Evolutionary conservation across 2,113 vertebrate species (phyloP), one percentile per base, ranked within the genome.

Genomic region (Macheiramphus alcinus): DNA sequence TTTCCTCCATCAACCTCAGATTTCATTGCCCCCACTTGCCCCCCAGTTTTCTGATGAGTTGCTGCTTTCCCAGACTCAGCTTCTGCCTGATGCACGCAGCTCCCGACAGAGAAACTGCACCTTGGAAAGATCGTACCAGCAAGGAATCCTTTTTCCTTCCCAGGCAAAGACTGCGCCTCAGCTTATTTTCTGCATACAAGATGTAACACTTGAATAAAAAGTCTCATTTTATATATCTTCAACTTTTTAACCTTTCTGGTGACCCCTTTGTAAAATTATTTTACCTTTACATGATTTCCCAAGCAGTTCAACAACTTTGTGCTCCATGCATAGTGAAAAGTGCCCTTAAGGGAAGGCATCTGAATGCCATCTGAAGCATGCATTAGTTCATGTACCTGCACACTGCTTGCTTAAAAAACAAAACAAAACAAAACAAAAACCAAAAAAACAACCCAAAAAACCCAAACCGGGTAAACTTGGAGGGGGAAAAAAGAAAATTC

Each of bases 91-190:
- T 6, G 23, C 26, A 9, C 13, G 0, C 5, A 53, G 53, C 22
- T 43, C 23, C 67, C 5, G 23, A 4, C 4, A 7, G 5, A 29
- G 29, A 43, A 40, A 2, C 14, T 1, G 10, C 11, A 2, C 29
- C 16, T 16, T 2, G 32, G 38, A 1, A 32, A 47, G 55, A 8
- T 18, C 17, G 1, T 2, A 3, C 43, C 36, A 9, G 42, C 0
- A 3, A 27, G 58, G 23, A 52, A 38, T 12, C 3, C 12, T 16
- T 7, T 7, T 4, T 21, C 29, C 31, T 71, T 6, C 53, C 36
- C 65, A 27, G 10, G 45, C 70, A 88, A 16, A n/a, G 40, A 16
- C 13, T 1, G 0, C 0, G 4, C 25, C 3, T 23, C 4, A 8
- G 13, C 36, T 65, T 5, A 4, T n/a, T 19, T 8, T 32, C 38